Evolutionary conservation across 2,888 invertebrate genomes (phyloP).

Genomic region (Ptychoptera albimana): DNA sequence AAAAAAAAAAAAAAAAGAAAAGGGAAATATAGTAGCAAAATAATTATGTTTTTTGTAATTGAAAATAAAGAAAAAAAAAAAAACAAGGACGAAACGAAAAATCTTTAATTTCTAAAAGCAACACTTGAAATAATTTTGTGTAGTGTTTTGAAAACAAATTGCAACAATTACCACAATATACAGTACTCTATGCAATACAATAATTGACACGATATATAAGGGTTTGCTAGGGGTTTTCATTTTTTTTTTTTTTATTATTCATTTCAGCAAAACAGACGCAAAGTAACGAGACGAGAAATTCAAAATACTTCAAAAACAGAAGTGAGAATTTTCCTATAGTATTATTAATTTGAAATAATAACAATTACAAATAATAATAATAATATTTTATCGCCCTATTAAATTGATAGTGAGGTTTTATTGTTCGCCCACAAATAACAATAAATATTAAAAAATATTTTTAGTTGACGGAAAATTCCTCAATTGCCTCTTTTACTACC

Average conservation of each 20-base stretch:
- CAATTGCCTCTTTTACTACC: no score
- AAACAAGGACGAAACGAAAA: background rate
- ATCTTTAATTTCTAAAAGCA: no score
- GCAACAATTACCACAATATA: constrained; percentile 7
- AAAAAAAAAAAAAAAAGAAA: background rate
- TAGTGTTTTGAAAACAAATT: constrained; percentile 7
- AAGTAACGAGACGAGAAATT: no score
- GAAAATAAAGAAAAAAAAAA: background rate
- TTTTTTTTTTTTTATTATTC: background rate
- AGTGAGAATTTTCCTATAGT: background rate
- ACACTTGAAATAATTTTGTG: no score
- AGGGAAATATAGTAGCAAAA: background rate
- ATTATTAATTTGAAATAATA: background rate
- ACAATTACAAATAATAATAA: no score
- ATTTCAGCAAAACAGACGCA: no score
- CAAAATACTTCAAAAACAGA: background rate
- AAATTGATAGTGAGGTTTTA: no score
- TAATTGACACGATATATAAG: no score
- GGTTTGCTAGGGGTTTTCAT: background rate
- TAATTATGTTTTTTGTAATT: background rate
- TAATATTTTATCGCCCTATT: no score
- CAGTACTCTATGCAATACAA: background rate
- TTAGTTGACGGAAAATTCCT: no score
- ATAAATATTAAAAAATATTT: no score
- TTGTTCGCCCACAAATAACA: no score